Base-by-base conservation (phyloP, 2,797 vertebrate species). In the Amblyopsis hoosieri region DNA sequence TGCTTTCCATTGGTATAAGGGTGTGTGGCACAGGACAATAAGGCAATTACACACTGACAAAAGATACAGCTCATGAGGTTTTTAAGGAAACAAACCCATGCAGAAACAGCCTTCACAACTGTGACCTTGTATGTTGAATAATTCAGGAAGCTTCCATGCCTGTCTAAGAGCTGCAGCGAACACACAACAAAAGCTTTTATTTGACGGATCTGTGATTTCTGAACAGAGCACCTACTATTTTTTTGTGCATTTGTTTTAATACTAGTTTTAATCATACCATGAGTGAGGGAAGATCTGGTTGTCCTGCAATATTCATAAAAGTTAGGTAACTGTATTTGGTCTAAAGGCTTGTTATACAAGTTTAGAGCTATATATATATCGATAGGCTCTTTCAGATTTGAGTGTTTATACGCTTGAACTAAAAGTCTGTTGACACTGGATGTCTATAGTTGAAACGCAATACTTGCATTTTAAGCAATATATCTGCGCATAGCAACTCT, bases 61-160 rank as follows among this genome's bases (percentile, higher is more conserved):
- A 71, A 15, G 56, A 11, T 54, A 33, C 48, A 74, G 72, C 61
- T 72, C 60, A 15, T 47, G 17, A 60, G 58, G 52, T 71, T 84
- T 79, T 57, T 66, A 67, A 63, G 65, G 84, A 62, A 86, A 83
- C 81, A 84, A 86, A 82, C 70, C 14, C 63, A 64, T 47, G 64
- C 37, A 64, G 60, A 69, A 62, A 55, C 37, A 66, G 64, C 53
- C 72, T 83, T 86, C 71, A 78, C 69, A 48, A 71, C 78, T 69
- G 74, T 89, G 87, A 90, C 87, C 89, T 90, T 90, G 87, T 74
- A 54, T 83, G 61, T 70, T 90, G 79, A 90, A 90, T 91, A 72
- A 89, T 90, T 90, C 80, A 90, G 65, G 51, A 84, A 67, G 66
- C 79, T 80, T 66, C 79, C 69, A 74, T 82, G 82, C 79, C 23